Base-by-base conservation (phyloP, 2,888 invertebrate species). In the Nasonia oneida region DNA sequence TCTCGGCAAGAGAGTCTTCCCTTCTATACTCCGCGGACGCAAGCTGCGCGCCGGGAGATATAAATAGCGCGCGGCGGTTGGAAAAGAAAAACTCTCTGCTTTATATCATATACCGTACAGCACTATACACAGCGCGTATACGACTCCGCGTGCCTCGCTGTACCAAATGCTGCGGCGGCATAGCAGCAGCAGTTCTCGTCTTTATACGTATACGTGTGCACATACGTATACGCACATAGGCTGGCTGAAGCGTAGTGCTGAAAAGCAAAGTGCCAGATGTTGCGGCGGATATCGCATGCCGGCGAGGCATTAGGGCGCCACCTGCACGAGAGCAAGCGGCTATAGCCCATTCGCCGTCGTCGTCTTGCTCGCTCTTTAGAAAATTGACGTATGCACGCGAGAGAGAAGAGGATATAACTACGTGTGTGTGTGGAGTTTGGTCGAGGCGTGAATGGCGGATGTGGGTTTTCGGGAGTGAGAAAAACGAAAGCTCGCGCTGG, bases 221-320 rank as follows among this genome's bases (percentile, higher is more conserved):
- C 64, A 39, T 42, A 76, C 23, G 29, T n/a, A 47, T n/a, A n/a
- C n/a, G 6, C 39, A 29, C 29, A 29, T 29, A 1, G 29, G 29
- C 29, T 29, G 29, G 42, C 14, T n/a, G n/a, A n/a, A n/a, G n/a
- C n/a, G n/a, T 73, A 73, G 85, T 18, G 81, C 78, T 88, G 87
- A 87, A 87, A 86, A 84, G 84, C 84, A 23, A 73, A 84, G 79
- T 81, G 89, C 88, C 89, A 89, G 89, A 88, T 89, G 89, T 87
- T 75, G 29, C 18, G 64, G 61, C 33, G 10, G 12, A 23, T 18
- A 73, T 73, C 23, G 73, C 73, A 73, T 73, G 73, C 73, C 42
- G 73, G n/a, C 10, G 6, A 39, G 50, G 67, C 53, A 67, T 70
- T 61, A 47, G 53, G 33, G 86, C 86, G 87, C 87, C 87, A 84